These are phyloP conservation scores for Epizoanthus stellaris DNA, from an alignment of 92 coral and sea anemone genomes.

Conservation along the genomic window DNA sequence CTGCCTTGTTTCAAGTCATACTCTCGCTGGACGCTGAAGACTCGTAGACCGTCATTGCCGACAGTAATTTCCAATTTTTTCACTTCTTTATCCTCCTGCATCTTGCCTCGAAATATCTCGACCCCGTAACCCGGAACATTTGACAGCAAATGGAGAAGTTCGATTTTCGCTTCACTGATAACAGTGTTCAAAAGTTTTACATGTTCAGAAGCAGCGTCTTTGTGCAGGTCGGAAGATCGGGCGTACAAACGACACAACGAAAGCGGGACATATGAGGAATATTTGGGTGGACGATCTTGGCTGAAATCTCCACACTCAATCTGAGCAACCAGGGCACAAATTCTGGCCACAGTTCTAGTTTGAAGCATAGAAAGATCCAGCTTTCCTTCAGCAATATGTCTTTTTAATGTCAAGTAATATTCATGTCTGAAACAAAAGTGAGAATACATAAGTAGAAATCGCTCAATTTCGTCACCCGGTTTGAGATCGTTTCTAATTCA, in stretches of 20 bases:
- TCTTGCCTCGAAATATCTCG: conserved; percentile 88
- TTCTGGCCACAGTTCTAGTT: conserved; percentile 85
- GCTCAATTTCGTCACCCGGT: background rate
- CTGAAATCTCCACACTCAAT: conserved; percentile 89
- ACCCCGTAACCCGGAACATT: conserved; percentile 92
- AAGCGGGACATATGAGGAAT: conserved; percentile 81
- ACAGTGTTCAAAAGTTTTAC: conserved; percentile 72
- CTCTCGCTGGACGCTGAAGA: conserved; percentile 85
- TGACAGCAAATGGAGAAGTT: conserved; percentile 81
- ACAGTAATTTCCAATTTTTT: conserved; percentile 92
- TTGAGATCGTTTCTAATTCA: background rate
- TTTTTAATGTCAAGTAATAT: conserved; percentile 88
- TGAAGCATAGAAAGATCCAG: conserved; percentile 87
- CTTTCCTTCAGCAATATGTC: conserved; percentile 81
- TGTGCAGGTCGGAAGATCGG: conserved; percentile 89
- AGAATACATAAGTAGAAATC: background rate
- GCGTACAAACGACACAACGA: conserved; percentile 74
- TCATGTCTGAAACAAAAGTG: conserved; percentile 77
- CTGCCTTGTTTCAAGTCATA: conserved; percentile 86
- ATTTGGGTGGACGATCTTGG: conserved; percentile 84
- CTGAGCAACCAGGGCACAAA: conserved; percentile 92
- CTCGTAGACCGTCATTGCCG: conserved; percentile 89
- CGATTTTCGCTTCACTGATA: conserved; percentile 80
- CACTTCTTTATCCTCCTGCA: conserved; percentile 73
- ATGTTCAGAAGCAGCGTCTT: conserved; percentile 93